Evolutionary conservation across 2,888 invertebrate genomes (phyloP), one percentile per base, ranked within the genome.

Genomic region (Harpagoxenus sublaevis): DNA sequence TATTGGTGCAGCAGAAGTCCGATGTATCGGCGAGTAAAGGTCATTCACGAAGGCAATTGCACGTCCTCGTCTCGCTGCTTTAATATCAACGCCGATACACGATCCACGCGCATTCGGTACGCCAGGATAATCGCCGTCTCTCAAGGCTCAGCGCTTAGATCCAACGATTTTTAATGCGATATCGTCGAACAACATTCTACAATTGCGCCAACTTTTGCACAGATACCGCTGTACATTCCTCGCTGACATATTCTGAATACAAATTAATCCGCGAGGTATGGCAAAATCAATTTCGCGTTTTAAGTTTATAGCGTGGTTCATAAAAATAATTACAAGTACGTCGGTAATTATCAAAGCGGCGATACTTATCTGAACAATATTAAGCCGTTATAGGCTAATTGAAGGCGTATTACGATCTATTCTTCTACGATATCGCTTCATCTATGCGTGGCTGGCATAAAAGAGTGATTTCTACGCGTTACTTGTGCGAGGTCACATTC

Each of bases 11-110:
- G 6, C 45, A 31, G n/a, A 31, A 68, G 35, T 15, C 31, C 31
- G 31, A 42, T 15, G 31, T 66, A 68, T 79, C 45, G n/a, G 18
- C 8, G 39, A 48, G 28, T 48, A 81, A 81, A 81, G 79, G 79
- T 73, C 73, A 51, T 45, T 39, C 15, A 3, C 73, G 73, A 73
- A 81, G 79, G 73, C 71, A 73, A 31, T 28, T 48, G 71, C n/a
- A 18, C 60, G 51, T 71, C 73, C 73, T 73, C 73, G 79, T 23
- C 57, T 60, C 71, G 78, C 28, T 57, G 48, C 28, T 39, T 79
- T 39, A 71, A 60, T 45, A 79, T 79, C 78, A 68, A 28, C 57
- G 35, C 48, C 71, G 71, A 68, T 75, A 53, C 35, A 39, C 65
- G 23, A 65, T 65, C 63, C 31, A 4, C 55, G 28, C 28, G 71